phyloP scores from a whole-genome alignment of 2,888 invertebrate genomes.

The Limnephilus marmoratus region DNA sequence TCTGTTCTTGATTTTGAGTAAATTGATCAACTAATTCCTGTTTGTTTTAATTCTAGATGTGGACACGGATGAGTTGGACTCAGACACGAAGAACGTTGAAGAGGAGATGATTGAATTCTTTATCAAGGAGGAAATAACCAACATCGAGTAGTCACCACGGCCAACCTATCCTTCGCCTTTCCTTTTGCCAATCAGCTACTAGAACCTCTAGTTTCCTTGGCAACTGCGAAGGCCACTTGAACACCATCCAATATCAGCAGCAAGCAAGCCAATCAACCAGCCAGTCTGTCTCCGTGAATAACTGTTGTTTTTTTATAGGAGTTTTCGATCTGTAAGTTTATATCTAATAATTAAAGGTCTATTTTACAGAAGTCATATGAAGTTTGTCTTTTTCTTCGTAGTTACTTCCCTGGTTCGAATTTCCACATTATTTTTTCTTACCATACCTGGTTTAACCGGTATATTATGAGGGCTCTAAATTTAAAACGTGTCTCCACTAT shows the following conservation, averaged over 20 bases:
- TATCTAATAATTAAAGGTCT: conserved; percentile 58
- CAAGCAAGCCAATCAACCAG: conserved; percentile 7
- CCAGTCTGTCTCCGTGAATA: conserved; percentile 23
- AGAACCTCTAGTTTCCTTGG: not conserved
- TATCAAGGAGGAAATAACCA: conserved; percentile 94
- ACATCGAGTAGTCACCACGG: conserved; percentile 82
- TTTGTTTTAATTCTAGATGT: conserved; percentile 79
- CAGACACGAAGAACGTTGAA: conserved; percentile 90
- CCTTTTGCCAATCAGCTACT: conserved; percentile 26
- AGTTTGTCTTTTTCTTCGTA: conserved; percentile 33
- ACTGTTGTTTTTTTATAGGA: conserved; percentile 47
- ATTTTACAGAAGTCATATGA: conserved; percentile 60
- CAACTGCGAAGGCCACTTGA: not conserved
- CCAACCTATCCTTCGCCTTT: not conserved
- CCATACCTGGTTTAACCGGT: too few relatives aligned
- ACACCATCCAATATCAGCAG: not conserved
- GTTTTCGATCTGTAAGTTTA: conserved; percentile 57
- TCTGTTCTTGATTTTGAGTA: not conserved
- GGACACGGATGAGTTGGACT: conserved; percentile 95
- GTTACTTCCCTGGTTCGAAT: not conserved
- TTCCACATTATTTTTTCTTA: too few relatives aligned
- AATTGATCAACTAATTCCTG: not conserved
- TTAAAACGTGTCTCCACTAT: too few relatives aligned
- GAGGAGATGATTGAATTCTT: conserved; percentile 98
- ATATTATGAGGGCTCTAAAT: too few relatives aligned